Evolutionary conservation across 2,113 vertebrate genomes (phyloP), one percentile per base, ranked within the genome.

Genomic region (Marcusenius ussheri): DNA sequence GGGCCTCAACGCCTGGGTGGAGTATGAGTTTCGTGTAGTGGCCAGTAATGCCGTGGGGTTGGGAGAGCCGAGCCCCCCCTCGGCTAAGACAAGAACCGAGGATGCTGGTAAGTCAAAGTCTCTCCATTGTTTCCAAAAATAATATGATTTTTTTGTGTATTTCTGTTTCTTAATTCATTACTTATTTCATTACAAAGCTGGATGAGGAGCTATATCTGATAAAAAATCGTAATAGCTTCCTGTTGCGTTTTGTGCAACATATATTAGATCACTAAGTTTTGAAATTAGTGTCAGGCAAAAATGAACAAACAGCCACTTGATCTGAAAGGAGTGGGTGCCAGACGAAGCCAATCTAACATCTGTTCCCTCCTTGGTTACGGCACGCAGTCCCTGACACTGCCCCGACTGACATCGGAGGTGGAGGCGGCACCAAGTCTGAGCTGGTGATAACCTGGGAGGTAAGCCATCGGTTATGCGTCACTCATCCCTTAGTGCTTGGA

Each of bases 361-460:
- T 45, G 3, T 89, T 91, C 31, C 85, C 92, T 89, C 93, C 90
- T 95, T 93, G 93, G 89, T 93, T 15, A 92, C 92, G 93, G 93
- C 88, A 91, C 91, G 74, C 94, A 99, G 98, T 95, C 94, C 98
- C 98, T 0, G 98, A 99, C 93, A 95, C 96, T 87, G 96, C 98
- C 91, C 98, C 98, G 46, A 97, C 97, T 83, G 98, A 99, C 93
- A 97, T 99, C 90, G 97, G 96, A 91, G 98, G 98, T 91, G 98
- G 98, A 94, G 98, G 98, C 89, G 98, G 98, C 93, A 98, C 97
- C 93, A 97, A 97, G 91, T 98, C 98, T 89, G 98, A 99, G 95
- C 96, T 99, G 94, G 98, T 99, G 93, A 99, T 99, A 94, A 98
- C 97, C 86, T 99, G 98, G 98, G 98, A 99, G 95, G 98, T 99